Percentiles rank a stretch among this genome's conserved stretches.
Conservation (phyloP, 2,797 vertebrate genomes). For the Sebastes baramenuke region DNA sequence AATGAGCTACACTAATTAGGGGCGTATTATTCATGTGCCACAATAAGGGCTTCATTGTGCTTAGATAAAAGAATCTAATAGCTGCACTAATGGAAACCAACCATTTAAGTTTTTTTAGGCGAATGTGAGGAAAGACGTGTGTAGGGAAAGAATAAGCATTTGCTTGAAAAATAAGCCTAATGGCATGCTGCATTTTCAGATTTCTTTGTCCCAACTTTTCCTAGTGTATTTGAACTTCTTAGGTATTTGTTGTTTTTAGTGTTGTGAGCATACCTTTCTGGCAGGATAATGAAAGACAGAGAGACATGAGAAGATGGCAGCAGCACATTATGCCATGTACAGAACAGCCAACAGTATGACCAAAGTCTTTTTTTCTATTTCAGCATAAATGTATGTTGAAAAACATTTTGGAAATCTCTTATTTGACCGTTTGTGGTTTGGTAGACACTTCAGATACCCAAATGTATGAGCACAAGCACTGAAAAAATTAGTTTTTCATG, state of each 20-base stretch:
- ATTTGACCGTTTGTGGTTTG: neutral
- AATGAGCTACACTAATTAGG: slow-evolving; percentile 74
- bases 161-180: neutral
- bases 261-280: neutral
- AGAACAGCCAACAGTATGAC: neutral
- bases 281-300: neutral
- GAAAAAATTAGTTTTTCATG: neutral
- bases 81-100: slow-evolving; percentile 27
- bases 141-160: neutral
- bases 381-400: neutral
- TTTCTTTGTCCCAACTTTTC: neutral
- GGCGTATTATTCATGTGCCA: slow-evolving; percentile 64
- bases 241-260: neutral
- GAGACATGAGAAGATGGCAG: neutral
- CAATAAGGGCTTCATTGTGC: slow-evolving; percentile 48
- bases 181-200: neutral
- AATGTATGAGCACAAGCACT: neutral
- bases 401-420: neutral
- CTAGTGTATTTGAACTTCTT: neutral
- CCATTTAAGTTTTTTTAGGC: neutral
- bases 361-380: neutral
- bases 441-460: neutral
- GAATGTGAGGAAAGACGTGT: neutral
- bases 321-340: neutral
- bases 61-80: slow-evolving; percentile 37